phyloP scores from a whole-genome alignment of 2,888 invertebrate species.

The Nezara viridula region DNA sequence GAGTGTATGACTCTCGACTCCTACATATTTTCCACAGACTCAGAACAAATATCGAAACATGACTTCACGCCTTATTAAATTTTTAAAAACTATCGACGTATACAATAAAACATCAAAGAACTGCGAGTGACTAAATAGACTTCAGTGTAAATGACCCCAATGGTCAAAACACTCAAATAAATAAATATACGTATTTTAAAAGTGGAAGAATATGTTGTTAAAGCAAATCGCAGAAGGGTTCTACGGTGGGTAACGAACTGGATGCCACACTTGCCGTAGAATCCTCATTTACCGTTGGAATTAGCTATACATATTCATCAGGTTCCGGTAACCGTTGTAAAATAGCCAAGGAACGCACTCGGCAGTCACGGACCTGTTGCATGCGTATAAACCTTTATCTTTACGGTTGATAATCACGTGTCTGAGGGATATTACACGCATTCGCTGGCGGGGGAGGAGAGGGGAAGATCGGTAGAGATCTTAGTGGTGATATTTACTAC shows the following conservation, averaged over 20 bases:
- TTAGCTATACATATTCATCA: constrained; percentile 12
- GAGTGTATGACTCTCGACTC: too few relatives aligned
- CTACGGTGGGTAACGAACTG: not conserved
- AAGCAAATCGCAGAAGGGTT: not conserved
- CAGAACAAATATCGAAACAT: too few relatives aligned
- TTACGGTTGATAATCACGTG: not conserved
- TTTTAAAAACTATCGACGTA: too few relatives aligned
- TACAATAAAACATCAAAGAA: too few relatives aligned
- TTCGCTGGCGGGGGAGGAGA: not conserved
- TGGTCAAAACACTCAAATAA: too few relatives aligned
- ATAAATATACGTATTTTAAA: too few relatives aligned
- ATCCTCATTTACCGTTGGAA: constrained; percentile 21
- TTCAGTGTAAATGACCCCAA: too few relatives aligned
- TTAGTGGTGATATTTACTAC: not conserved
- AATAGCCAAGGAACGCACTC: not conserved
- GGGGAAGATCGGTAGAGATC: not conserved
- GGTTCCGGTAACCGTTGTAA: constrained; percentile 30
- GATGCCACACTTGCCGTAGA: not conserved
- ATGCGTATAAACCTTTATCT: not conserved
- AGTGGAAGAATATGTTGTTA: too few relatives aligned
- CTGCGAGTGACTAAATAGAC: too few relatives aligned
- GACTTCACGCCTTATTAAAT: too few relatives aligned
- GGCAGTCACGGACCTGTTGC: not conserved
- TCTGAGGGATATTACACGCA: not conserved
- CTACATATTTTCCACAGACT: too few relatives aligned